Evolutionary conservation across 1,140 invertebrate genomes (phyloP).

Genomic region (Hyphantria cunea): DNA sequence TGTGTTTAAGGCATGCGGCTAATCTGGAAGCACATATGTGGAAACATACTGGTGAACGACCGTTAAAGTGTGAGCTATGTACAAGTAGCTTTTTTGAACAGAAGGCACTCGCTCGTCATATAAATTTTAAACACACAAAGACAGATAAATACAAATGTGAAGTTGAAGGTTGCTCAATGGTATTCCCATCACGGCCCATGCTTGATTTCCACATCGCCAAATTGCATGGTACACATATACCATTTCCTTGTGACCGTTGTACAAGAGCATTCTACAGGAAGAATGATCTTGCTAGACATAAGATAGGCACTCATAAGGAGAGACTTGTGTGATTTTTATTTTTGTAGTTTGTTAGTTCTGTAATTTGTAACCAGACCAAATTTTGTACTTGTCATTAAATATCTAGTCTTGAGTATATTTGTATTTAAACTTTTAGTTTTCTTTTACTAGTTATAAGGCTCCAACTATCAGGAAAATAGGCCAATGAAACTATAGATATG

Average conservation of each 20-base stretch:
- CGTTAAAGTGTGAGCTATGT: conserved; percentile 83
- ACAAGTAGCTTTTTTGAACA: conserved; percentile 66
- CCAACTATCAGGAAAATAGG: too few species aligned
- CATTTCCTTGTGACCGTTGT: conserved; percentile 61
- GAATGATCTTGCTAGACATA: conserved; percentile 64
- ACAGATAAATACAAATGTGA: conserved; percentile 61
- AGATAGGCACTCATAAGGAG: conserved; percentile 56
- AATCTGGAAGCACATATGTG: conserved; percentile 82
- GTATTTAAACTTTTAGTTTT: neutral
- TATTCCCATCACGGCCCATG: conserved; percentile 58
- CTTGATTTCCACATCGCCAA: conserved; percentile 58
- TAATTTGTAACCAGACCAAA: conserved; percentile 1
- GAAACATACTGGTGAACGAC: conserved; percentile 85
- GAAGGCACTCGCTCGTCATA: conserved; percentile 53
- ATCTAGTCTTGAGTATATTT: neutral
- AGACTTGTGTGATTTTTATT: conserved; percentile 25
- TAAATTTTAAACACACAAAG: conserved; percentile 61
- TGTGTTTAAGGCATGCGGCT: conserved; percentile 60
- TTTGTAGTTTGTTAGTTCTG: neutral
- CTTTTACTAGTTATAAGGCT: too few species aligned
- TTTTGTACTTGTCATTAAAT: neutral
- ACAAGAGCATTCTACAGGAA: conserved; percentile 65
- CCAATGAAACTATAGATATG: too few species aligned
- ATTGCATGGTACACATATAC: conserved; percentile 47
- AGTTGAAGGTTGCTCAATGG: conserved; percentile 49